Percentiles rank a stretch among this genome's conserved stretches.
Conservation (phyloP, 2,888 invertebrate genomes). For the Nasonia oneida region DNA sequence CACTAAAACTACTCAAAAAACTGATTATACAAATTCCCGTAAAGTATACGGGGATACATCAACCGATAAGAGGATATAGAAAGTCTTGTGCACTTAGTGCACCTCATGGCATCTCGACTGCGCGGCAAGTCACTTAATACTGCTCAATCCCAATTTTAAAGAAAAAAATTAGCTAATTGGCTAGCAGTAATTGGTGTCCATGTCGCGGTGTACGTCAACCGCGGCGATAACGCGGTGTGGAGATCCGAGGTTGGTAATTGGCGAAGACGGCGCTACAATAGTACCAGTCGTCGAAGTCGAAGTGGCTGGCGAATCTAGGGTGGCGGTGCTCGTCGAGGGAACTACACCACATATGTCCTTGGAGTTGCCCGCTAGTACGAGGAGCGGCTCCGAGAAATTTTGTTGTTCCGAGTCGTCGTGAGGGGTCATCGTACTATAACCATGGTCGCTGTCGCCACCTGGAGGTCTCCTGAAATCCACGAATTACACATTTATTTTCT, state of each 20-base stretch:
- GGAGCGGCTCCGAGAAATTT: constrained; percentile 82
- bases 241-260: constrained; percentile 81
- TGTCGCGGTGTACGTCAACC: constrained; percentile 93
- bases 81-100: neutral
- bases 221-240: constrained; percentile 88
- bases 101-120: neutral
- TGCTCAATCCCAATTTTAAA: neutral
- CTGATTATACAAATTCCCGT: neutral
- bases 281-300: constrained; percentile 62
- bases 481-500: neutral
- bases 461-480: constrained; percentile 84
- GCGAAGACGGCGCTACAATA: constrained; percentile 78
- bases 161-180: neutral
- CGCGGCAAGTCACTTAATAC: constrained; percentile 16
- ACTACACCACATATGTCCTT: constrained; percentile 20
- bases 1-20: neutral
- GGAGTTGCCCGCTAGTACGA: constrained; percentile 71
- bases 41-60: neutral
- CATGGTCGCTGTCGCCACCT: constrained; percentile 94
- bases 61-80: neutral
- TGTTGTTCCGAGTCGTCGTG: constrained; percentile 94
- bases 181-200: constrained; percentile 87
- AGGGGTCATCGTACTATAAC: constrained; percentile 96
- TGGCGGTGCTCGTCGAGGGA: constrained; percentile 40
- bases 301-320: constrained; percentile 57